Percentiles rank a stretch among this genome's conserved stretches.
phyloP scores from a whole-genome alignment of 2,113 vertebrate species.

The Cryptoleucopteryx plumbea region DNA sequence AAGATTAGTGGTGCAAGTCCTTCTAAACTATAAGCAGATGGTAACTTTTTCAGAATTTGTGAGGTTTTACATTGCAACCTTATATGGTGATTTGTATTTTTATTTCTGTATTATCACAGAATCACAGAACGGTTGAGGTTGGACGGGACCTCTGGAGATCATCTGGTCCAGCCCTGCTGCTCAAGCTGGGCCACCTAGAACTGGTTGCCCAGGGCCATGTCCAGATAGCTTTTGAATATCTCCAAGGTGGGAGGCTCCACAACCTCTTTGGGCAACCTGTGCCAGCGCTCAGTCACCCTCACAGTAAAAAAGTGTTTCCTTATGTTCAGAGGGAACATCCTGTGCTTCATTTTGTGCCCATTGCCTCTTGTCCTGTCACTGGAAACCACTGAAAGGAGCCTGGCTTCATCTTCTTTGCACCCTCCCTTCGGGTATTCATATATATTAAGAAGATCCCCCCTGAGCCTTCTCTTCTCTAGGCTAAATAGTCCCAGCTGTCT shows the following conservation, averaged over 20 bases:
- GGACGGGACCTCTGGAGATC: neutral
- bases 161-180: neutral
- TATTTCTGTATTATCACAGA: neutral
- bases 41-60: neutral
- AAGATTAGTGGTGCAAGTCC: neutral
- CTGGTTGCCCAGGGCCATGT: neutral
- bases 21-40: constrained; percentile 17
- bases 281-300: neutral
- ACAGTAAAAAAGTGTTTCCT: neutral
- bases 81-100: neutral
- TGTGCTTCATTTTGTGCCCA: neutral
- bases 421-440: neutral
- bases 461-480: neutral
- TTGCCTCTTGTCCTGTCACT: neutral
- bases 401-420: neutral
- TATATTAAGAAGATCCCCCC: neutral
- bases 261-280: neutral
- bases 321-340: neutral
- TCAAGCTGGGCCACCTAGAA: neutral
- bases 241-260: neutral
- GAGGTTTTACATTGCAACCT: constrained; percentile 1
- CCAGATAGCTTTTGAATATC: neutral
- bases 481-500: neutral
- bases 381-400: neutral
- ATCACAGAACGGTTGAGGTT: neutral